Evolutionary conservation across 2,888 invertebrate genomes (phyloP), one percentile per base, ranked within the genome.

Genomic region (Morpho helenor): DNA sequence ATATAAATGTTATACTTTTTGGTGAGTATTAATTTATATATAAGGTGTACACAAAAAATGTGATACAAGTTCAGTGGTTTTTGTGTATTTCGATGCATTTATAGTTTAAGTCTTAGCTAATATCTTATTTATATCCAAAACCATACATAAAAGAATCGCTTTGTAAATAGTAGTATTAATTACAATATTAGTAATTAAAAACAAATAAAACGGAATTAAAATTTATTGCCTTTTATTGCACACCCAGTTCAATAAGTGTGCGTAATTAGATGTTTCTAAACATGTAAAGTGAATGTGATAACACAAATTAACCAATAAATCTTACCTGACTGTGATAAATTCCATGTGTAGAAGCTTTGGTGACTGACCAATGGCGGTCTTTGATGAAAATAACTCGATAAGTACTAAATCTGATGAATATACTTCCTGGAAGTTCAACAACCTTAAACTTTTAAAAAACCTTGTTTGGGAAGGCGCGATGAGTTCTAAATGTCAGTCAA

Each of bases 101-200:
- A 84, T 81, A 81, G 75, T 67, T 62, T 73, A 76, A 75, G 72
- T 69, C 67, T 65, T 74, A 75, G 68, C 69, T 68, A 10, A 39
- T 49, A 43, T 23, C 41, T 59, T 84, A 87, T 84, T 82, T 84
- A 84, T 85, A 84, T 78, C 77, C 67, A 75, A 10, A 80, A 79
- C 77, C 79, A 80, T 84, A 84, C 77, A 75, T 82, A 82, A 75
- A 66, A 66, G 51, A 75, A 73, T 72, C 73, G 76, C 73, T 71
- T 71, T 90, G 89, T 89, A 88, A 83, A 89, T 89, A 89, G 72
- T 87, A 88, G 82, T 66, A 61, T 66, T 84, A 84, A 82, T 82
- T 82, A 83, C 80, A 84, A 85, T 84, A 84, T 82, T 81, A 87
- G 83, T 88, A 87, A 87, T 83, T 84, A 87, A 66, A 73, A 74